These are phyloP conservation scores for Ecliptopera silaceata DNA, from an alignment of 2,888 invertebrate genomes.

Conservation along the genomic window DNA sequence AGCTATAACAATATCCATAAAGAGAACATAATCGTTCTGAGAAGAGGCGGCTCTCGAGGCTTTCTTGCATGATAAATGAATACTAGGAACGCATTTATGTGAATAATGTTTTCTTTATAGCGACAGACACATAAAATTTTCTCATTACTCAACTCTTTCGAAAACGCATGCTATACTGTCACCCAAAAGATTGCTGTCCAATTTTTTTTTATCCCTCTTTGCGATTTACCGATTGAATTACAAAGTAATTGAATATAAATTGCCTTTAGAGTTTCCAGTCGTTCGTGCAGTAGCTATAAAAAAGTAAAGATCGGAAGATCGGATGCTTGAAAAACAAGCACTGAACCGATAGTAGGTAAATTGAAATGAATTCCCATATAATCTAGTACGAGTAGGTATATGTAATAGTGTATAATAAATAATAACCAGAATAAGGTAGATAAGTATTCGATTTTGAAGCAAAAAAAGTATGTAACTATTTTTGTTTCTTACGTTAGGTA, in stretches of 20 bases:
- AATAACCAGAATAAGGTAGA: too few relatives aligned
- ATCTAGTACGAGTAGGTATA: too few relatives aligned
- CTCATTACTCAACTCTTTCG: not conserved
- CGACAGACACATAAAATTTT: slow-evolving; percentile 29
- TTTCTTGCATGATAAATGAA: slow-evolving; percentile 49
- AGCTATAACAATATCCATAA: slow-evolving; percentile 24
- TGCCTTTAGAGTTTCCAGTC: slow-evolving; percentile 1
- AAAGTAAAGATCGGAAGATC: slow-evolving; percentile 57
- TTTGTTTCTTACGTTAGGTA: too few relatives aligned
- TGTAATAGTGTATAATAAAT: too few relatives aligned
- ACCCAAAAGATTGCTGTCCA: not conserved
- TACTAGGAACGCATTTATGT: slow-evolving; percentile 34
- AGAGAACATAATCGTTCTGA: slow-evolving; percentile 45
- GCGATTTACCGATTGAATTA: not conserved
- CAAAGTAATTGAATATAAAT: slow-evolving; percentile 7
- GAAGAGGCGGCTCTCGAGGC: slow-evolving; percentile 41
- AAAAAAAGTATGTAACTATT: too few relatives aligned
- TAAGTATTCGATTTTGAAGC: too few relatives aligned
- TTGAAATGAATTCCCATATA: not conserved
- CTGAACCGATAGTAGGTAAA: slow-evolving; percentile 26
- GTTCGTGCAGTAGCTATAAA: slow-evolving; percentile 38
- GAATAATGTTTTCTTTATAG: slow-evolving; percentile 36
- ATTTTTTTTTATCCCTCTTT: not conserved
- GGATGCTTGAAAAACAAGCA: slow-evolving; percentile 43
- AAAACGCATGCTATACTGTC: not conserved